These are phyloP conservation scores for Apis mellifera DNA, from an alignment of 1,140 invertebrate species.

Conservation along the genomic window Amel_HAv3.1 CM009936.2:1727501-1728000, in stretches of 20 bases:
- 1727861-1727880: slow-evolving; percentile 71
- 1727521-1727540: background rate
- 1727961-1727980: slow-evolving; percentile 1
- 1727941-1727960: slow-evolving; percentile 5
- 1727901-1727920: slow-evolving; percentile 77
- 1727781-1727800: background rate
- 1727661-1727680: background rate
- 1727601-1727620: too few species aligned
- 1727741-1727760: background rate
- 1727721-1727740: background rate
- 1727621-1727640: too few species aligned
- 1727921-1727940: slow-evolving; percentile 71
- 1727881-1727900: slow-evolving; percentile 74
- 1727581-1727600: too few species aligned
- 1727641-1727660: too few species aligned
- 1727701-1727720: background rate
- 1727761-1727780: background rate
- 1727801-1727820: background rate
- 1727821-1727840: background rate
- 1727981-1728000: background rate
- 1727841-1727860: slow-evolving; percentile 72
- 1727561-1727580: background rate
- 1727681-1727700: background rate
- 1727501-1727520: too few species aligned
- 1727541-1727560: background rate